Evolutionary conservation across 1,140 invertebrate genomes (phyloP).

Genomic region (Atta colombica): DNA sequence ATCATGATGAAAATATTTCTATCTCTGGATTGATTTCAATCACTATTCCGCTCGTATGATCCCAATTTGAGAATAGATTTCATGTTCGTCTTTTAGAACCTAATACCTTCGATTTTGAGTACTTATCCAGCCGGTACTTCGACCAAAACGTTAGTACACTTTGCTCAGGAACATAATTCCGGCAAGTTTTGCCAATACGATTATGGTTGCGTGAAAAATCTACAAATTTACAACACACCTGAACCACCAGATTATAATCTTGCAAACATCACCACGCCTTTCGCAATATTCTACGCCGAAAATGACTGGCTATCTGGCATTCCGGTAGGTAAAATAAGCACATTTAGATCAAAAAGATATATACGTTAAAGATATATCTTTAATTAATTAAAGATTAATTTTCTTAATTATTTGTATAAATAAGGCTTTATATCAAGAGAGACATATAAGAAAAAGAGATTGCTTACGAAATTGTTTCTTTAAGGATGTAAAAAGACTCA

Average conservation of each 20-base stretch:
- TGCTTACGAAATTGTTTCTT: constrained; percentile 70
- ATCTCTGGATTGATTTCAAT: constrained; percentile 71
- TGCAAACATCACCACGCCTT: constrained; percentile 89
- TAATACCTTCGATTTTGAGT: constrained; percentile 90
- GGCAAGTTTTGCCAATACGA: constrained; percentile 90
- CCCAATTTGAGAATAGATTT: not conserved
- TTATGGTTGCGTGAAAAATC: constrained; percentile 88
- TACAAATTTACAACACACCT: constrained; percentile 87
- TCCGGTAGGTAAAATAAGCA: constrained; percentile 79
- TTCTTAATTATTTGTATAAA: not conserved
- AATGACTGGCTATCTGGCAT: constrained; percentile 91
- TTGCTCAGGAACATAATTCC: constrained; percentile 88
- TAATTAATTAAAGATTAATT: not conserved
- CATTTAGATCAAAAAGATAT: not conserved
- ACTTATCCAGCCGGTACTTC: constrained; percentile 93
- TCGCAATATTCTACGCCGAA: constrained; percentile 89
- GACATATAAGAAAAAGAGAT: not conserved
- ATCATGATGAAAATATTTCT: not conserved
- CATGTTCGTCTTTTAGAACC: constrained; percentile 83
- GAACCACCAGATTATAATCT: constrained; percentile 90
- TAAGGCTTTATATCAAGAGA: not conserved
- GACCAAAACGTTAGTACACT: constrained; percentile 91
- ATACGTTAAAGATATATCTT: not conserved
- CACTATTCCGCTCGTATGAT: constrained; percentile 81
- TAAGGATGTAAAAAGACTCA: constrained; percentile 87